Evolutionary conservation across 2,888 invertebrate genomes (phyloP).

Genomic region (Tanypteryx hageni): DNA sequence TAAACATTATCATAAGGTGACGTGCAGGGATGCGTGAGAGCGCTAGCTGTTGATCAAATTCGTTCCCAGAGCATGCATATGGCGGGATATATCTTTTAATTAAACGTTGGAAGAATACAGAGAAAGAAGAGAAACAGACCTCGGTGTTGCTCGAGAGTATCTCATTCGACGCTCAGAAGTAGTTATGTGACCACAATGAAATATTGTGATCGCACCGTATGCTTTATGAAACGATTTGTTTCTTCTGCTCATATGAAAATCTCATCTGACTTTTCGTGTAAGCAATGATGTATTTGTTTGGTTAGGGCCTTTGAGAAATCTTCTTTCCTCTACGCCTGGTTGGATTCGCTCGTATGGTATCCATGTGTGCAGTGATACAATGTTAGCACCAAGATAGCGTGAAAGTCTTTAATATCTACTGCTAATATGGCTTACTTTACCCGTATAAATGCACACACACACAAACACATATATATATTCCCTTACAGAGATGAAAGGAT

Average conservation of each 20-base stretch:
- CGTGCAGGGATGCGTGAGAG: not conserved
- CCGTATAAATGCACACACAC: no score
- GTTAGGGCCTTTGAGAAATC: not conserved
- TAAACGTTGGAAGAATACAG: not conserved
- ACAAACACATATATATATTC: no score
- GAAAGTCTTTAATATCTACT: no score
- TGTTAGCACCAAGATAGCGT: no score
- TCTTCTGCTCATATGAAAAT: no score
- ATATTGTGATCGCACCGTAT: not conserved
- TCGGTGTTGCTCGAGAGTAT: not conserved
- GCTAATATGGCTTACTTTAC: no score
- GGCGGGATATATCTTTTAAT: constrained; percentile 49
- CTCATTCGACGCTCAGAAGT: not conserved
- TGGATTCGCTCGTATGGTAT: no score
- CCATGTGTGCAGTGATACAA: no score
- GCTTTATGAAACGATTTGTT: not conserved
- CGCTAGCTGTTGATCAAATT: constrained; percentile 17
- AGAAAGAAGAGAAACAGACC: constrained; percentile 27
- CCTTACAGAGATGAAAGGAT: no score
- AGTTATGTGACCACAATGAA: not conserved
- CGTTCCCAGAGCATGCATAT: not conserved
- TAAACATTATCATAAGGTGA: constrained; percentile 45
- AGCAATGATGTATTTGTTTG: not conserved
- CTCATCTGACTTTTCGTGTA: not conserved
- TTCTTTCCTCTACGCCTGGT: not conserved